phyloP scores from a whole-genome alignment of 2,888 invertebrate genomes.

The Diarsia rubi region DNA sequence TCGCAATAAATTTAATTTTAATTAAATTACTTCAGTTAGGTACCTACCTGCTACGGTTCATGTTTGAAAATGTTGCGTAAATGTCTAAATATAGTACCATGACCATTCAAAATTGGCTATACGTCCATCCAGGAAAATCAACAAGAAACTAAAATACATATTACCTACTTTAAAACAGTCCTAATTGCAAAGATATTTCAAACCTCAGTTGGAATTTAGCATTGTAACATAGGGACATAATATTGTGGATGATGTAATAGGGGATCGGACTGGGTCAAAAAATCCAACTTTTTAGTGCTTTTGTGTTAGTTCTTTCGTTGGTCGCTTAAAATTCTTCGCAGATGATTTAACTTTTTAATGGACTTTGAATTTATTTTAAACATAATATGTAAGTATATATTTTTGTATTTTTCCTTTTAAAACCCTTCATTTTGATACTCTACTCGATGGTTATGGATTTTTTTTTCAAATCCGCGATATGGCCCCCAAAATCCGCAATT shows the following conservation, averaged over 20 bases:
- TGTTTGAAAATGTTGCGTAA: conserved; percentile 16
- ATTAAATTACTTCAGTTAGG: background rate
- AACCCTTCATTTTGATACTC: too few species aligned
- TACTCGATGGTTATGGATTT: too few species aligned
- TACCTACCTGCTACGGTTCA: background rate
- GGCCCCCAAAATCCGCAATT: too few species aligned
- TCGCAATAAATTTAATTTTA: conserved; percentile 37
- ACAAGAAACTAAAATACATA: conserved; percentile 19
- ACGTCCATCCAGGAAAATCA: conserved; percentile 4
- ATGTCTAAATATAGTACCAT: conserved; percentile 30
- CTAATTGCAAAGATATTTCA: conserved; percentile 11
- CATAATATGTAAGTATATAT: too few species aligned
- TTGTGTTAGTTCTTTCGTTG: too few species aligned
- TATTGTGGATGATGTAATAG: background rate
- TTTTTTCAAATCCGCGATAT: too few species aligned
- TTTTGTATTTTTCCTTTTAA: too few species aligned
- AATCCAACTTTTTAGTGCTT: too few species aligned
- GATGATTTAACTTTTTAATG: too few species aligned
- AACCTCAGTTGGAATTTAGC: background rate
- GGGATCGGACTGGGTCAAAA: too few species aligned
- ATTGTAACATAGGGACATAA: background rate
- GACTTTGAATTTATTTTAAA: too few species aligned
- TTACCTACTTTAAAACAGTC: background rate
- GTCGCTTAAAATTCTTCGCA: too few species aligned
- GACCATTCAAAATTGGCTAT: conserved; percentile 10